Evolutionary conservation across 2,797 vertebrate genomes (phyloP).

Genomic region (Crocidura indochinensis): DNA sequence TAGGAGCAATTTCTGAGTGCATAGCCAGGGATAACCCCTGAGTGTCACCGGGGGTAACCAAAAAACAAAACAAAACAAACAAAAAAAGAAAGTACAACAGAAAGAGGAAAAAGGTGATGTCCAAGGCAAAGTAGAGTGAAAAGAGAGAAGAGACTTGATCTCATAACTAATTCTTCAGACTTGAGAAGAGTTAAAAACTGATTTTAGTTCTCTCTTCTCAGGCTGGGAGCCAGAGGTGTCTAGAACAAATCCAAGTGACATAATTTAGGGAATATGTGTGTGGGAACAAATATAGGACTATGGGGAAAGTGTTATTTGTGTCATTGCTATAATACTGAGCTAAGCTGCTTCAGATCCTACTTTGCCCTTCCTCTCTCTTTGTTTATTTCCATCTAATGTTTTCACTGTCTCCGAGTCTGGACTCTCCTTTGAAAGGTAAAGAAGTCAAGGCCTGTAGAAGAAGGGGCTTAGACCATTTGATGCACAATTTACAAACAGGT

Average conservation of each 20-base stretch:
- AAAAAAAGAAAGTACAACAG: background rate
- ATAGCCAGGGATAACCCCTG: too few species aligned
- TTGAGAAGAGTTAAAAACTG: conserved; percentile 33
- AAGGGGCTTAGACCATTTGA: background rate
- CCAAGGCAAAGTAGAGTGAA: conserved; percentile 5
- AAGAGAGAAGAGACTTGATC: conserved; percentile 31
- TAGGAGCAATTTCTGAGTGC: too few species aligned
- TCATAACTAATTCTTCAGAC: conserved; percentile 47
- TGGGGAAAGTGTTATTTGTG: background rate
- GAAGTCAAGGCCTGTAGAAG: background rate
- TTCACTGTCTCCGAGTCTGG: background rate
- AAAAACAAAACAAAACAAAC: too few species aligned
- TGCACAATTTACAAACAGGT: background rate
- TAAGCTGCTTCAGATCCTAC: background rate
- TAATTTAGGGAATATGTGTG: background rate
- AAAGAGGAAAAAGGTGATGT: background rate
- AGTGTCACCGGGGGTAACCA: too few species aligned
- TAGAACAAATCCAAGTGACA: background rate
- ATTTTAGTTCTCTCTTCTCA: conserved; percentile 37
- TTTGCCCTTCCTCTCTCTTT: fast-evolving
- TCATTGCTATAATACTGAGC: background rate
- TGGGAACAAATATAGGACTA: background rate
- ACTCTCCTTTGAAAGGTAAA: conserved; percentile 45
- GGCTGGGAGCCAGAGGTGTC: background rate
- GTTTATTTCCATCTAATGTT: background rate